phyloP scores from a whole-genome alignment of 2,888 invertebrate genomes.

The Cataglyphis livida region DNA sequence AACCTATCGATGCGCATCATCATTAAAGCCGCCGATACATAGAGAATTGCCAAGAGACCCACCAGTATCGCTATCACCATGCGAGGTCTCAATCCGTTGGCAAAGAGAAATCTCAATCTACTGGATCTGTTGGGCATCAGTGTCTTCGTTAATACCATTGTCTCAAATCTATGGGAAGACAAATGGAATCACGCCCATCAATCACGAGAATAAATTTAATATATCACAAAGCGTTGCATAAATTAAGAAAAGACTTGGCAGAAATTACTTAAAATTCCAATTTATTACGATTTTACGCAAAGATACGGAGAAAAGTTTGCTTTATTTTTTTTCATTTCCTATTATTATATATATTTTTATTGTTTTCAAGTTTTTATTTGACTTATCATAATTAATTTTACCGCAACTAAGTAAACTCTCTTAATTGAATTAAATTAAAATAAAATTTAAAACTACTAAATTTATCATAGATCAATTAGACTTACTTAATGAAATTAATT shows the following conservation, averaged over 20 bases:
- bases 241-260: background rate
- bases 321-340: background rate
- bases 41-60: slow-evolving; percentile 80
- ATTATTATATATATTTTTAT: background rate
- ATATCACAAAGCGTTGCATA: background rate
- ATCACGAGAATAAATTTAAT: background rate
- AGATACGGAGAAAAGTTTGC: background rate
- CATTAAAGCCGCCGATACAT: slow-evolving; percentile 83
- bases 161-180: slow-evolving; percentile 73
- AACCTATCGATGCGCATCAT: slow-evolving; percentile 83
- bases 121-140: slow-evolving; percentile 53
- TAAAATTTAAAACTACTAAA: background rate
- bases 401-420: background rate
- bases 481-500: background rate
- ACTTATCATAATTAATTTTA: slow-evolving; percentile 25
- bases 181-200: background rate
- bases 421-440: background rate
- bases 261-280: background rate
- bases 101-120: slow-evolving; percentile 54
- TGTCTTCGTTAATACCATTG: slow-evolving; percentile 55
- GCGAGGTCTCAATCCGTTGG: slow-evolving; percentile 73
- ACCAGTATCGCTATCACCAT: slow-evolving; percentile 81
- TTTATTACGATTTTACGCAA: background rate
- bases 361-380: background rate
- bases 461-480: background rate